Conservation (phyloP, 1,140 invertebrate genomes). For the Dendroctonus valens region DNA sequence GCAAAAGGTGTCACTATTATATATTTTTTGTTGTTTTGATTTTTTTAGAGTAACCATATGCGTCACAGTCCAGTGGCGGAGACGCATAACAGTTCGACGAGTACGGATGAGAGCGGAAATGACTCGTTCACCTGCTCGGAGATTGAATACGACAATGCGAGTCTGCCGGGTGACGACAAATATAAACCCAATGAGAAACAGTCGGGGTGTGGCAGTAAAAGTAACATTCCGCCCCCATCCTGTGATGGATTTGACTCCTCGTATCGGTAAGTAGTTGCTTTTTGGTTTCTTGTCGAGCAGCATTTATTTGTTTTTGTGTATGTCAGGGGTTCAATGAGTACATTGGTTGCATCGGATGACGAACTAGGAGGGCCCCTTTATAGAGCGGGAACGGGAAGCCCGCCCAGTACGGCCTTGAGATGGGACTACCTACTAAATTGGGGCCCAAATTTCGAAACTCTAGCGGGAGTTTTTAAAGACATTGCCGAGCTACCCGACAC, state of each 20-base stretch:
- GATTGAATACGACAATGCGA: constrained; percentile 93
- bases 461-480: constrained; percentile 94
- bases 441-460: constrained; percentile 93
- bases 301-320: constrained; percentile 20
- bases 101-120: constrained; percentile 92
- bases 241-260: constrained; percentile 93
- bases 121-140: constrained; percentile 98
- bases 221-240: constrained; percentile 65
- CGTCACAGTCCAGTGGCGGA: constrained; percentile 70
- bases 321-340: constrained; percentile 80
- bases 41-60: constrained; percentile 51
- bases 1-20: neutral
- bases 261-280: constrained; percentile 55
- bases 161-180: constrained; percentile 78
- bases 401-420: constrained; percentile 70
- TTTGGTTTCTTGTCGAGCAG: neutral
- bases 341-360: constrained; percentile 88
- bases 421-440: constrained; percentile 95
- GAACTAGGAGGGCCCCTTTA: constrained; percentile 75
- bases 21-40: neutral
- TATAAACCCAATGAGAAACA: constrained; percentile 69
- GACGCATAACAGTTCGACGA: constrained; percentile 75
- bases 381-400: constrained; percentile 72
- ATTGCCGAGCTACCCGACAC: constrained; percentile 90
- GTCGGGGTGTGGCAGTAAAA: constrained; percentile 54